Conservation (phyloP, 2,797 vertebrate species). For the Rhyacichthys aspro region DNA sequence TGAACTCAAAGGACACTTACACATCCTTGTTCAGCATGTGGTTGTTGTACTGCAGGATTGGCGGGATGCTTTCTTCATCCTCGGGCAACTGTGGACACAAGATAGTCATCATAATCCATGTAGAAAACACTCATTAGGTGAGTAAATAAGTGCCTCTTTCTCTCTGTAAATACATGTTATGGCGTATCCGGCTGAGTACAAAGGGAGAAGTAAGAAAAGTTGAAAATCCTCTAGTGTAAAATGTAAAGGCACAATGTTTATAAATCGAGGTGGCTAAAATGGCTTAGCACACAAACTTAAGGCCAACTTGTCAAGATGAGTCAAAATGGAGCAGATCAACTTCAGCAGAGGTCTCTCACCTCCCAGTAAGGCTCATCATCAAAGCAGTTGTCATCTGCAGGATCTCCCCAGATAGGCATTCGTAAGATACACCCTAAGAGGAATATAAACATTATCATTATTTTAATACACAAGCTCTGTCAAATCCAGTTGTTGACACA, state of each 20-base stretch:
- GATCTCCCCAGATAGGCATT: conserved; percentile 91
- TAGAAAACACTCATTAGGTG: background rate
- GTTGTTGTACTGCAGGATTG: conserved; percentile 78
- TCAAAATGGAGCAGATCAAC: background rate
- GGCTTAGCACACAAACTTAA: background rate
- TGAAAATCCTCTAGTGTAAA: background rate
- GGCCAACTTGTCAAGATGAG: background rate
- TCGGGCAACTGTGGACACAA: conserved; percentile 81
- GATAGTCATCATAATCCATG: conserved; percentile 1
- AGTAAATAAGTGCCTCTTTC: no score
- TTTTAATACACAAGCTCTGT: background rate
- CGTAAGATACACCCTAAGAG: conserved; percentile 88
- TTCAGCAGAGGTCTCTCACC: conserved; percentile 73
- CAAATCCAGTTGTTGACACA: no score
- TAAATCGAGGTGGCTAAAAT: background rate
- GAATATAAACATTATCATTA: conserved; percentile 18
- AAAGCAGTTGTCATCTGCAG: conserved; percentile 91
- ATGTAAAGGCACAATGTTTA: no score
- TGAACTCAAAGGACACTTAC: conserved; percentile 62
- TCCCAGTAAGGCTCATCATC: conserved; percentile 93
- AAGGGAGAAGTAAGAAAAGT: background rate
- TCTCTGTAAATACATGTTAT: no score
- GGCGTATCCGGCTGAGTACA: no score
- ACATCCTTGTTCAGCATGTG: conserved; percentile 68
- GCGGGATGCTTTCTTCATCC: conserved; percentile 79